phyloP scores from a whole-genome alignment of 2,888 invertebrate species.

The Trachelus troglodyta region DNA sequence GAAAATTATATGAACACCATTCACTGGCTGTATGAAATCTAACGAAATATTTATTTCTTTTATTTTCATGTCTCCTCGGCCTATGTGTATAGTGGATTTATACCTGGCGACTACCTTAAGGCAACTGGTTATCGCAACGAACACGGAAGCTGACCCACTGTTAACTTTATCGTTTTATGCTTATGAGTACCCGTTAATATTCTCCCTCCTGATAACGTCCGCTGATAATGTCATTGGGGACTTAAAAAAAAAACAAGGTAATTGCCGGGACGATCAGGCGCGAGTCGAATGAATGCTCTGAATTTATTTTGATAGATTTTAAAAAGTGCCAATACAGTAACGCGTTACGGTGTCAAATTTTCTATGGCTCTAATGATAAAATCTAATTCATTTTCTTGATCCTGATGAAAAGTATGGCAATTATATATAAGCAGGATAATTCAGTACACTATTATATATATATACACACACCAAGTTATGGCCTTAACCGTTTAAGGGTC shows the following conservation, averaged over 20 bases:
- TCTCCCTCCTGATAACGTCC: not conserved
- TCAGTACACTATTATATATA: no score
- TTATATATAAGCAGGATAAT: not conserved
- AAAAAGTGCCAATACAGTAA: not conserved
- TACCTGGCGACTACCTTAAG: not conserved
- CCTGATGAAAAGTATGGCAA: not conserved
- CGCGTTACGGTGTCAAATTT: not conserved
- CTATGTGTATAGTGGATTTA: not conserved
- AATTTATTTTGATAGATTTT: not conserved
- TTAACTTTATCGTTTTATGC: not conserved
- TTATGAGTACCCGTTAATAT: not conserved
- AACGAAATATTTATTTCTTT: not conserved
- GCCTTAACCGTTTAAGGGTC: slow-evolving; percentile 29
- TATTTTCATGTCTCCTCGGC: not conserved
- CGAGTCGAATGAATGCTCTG: not conserved
- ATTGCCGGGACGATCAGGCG: not conserved
- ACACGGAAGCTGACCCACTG: not conserved
- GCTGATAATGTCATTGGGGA: not conserved
- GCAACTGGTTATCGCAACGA: not conserved
- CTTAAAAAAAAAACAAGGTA: not conserved
- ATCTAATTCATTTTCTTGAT: not conserved
- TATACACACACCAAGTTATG: not conserved
- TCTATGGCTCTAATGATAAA: not conserved
- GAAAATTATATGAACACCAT: not conserved
- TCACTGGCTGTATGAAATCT: not conserved